A percentile compares a stretch with the other conserved stretches of the same genome.
Evolutionary conservation across 2,888 invertebrate species (phyloP).

Genomic region (Pachymerium ferrugineum): DNA sequence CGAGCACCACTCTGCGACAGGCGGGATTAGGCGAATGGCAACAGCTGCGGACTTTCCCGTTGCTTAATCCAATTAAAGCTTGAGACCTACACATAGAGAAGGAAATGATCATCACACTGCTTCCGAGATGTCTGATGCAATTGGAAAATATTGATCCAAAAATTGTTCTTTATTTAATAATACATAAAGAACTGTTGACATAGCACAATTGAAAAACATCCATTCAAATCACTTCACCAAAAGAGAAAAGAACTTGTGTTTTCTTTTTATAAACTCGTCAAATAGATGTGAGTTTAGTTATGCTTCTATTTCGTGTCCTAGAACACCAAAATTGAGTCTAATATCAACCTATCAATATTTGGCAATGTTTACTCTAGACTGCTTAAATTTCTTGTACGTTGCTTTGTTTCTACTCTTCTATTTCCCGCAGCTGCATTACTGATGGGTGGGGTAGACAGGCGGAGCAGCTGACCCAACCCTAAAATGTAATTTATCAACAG

Average conservation of each 20-base stretch:
- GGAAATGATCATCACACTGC: slow-evolving; percentile 22
- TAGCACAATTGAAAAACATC: too few relatives aligned
- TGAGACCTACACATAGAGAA: slow-evolving; percentile 23
- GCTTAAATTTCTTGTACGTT: neutral
- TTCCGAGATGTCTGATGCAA: slow-evolving; percentile 14
- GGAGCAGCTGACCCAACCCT: slow-evolving; percentile 25
- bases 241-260: too few relatives aligned
- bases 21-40: slow-evolving; percentile 30
- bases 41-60: slow-evolving; percentile 33
- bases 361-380: neutral
- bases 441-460: slow-evolving; percentile 14
- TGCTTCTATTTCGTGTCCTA: too few relatives aligned
- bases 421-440: slow-evolving; percentile 11
- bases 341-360: too few relatives aligned
- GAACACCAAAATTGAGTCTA: too few relatives aligned
- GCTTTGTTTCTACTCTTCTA: slow-evolving; percentile 5
- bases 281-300: too few relatives aligned
- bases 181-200: too few relatives aligned
- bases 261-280: too few relatives aligned
- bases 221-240: too few relatives aligned
- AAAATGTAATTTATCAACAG: slow-evolving; percentile 27
- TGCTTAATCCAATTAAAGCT: slow-evolving; percentile 34
- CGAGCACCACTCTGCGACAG: slow-evolving; percentile 20
- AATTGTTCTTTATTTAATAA: slow-evolving; percentile 5
- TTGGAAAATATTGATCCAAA: slow-evolving; percentile 24